Evolutionary conservation across 53 echinoderm and acorn worm species (phyloP).

Genomic region (Mesocentrotus franciscanus): DNA sequence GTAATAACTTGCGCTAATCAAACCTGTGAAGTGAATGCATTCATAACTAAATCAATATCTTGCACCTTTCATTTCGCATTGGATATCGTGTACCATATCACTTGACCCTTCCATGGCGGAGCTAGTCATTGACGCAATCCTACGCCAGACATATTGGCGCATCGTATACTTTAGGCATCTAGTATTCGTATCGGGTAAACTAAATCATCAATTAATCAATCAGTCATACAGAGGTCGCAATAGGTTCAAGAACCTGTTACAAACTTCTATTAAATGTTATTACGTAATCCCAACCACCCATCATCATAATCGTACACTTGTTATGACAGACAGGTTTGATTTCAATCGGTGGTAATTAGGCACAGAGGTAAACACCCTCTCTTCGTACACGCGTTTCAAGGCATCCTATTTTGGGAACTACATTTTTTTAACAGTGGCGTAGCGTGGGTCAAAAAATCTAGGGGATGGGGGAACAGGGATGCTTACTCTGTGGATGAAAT

Average conservation of each 20-base stretch:
- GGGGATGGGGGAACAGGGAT: too few relatives aligned
- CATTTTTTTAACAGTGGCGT: neutral
- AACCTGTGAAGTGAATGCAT: too few relatives aligned
- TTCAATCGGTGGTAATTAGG: neutral
- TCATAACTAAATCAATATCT: too few relatives aligned
- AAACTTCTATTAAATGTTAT: neutral
- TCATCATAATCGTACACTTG: neutral
- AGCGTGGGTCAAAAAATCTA: neutral
- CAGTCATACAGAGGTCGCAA: neutral
- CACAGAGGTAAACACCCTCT: slow-evolving; percentile 10
- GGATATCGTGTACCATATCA: too few relatives aligned
- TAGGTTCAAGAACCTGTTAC: neutral
- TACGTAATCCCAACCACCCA: neutral
- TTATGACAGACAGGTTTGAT: slow-evolving; percentile 24
- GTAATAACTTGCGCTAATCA: too few relatives aligned
- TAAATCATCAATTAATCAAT: neutral
- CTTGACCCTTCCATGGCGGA: too few relatives aligned
- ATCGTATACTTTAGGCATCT: too few relatives aligned
- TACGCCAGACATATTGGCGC: too few relatives aligned
- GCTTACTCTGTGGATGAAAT: too few relatives aligned
- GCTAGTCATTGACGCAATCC: too few relatives aligned
- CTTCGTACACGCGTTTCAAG: neutral
- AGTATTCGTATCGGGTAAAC: neutral
- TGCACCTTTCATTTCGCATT: too few relatives aligned
- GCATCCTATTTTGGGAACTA: neutral